Percentiles rank a stretch among this genome's conserved stretches.
phyloP scores from a whole-genome alignment of 2,113 vertebrate species.

The Chionomys nivalis region DNA sequence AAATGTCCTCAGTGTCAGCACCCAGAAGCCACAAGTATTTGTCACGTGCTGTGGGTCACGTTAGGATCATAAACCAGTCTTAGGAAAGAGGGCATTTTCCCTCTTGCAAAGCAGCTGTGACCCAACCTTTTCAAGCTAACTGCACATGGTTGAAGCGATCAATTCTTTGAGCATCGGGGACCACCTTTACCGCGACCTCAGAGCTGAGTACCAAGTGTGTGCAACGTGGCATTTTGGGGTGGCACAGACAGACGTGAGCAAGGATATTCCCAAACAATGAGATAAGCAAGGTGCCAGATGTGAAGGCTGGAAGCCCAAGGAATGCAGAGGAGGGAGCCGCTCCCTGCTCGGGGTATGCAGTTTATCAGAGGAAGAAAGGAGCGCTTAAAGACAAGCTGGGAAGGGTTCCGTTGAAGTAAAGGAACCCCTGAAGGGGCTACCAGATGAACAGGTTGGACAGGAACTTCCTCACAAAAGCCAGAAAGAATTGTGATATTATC shows the following conservation, averaged over 20 bases:
- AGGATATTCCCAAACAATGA: not conserved
- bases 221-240: fast-evolving
- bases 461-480: not conserved
- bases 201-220: fast-evolving
- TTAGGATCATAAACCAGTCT: not conserved
- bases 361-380: not conserved
- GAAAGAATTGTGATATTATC: not conserved
- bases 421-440: not conserved
- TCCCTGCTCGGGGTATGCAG: not conserved
- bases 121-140: not conserved
- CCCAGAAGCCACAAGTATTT: not conserved
- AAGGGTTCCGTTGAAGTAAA: not conserved
- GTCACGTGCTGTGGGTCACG: not conserved
- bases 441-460: not conserved
- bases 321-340: not conserved
- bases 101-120: not conserved
- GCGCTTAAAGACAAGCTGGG: not conserved
- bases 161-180: not conserved
- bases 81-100: not conserved
- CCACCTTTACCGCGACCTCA: not conserved
- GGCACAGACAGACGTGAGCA: not conserved
- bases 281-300: not conserved
- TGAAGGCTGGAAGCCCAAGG: not conserved
- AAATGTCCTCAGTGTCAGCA: not conserved
- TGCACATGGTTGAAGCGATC: not conserved